Evolutionary conservation across 2,888 invertebrate genomes (phyloP).

Genomic region (Diachrysia chrysitis): DNA sequence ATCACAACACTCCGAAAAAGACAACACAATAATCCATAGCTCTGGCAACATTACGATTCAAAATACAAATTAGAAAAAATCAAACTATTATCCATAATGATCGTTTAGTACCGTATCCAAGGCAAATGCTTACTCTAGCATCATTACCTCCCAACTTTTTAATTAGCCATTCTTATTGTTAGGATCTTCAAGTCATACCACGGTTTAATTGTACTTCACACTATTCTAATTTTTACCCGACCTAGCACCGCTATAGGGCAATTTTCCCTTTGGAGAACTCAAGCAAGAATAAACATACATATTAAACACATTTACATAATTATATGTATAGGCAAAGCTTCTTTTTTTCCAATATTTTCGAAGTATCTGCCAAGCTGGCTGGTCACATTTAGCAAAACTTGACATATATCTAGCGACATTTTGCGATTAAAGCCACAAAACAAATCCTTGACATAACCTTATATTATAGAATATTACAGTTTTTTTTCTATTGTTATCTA

Average conservation of each 20-base stretch:
- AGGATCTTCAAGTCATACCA: too few relatives aligned
- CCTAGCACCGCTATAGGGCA: too few relatives aligned
- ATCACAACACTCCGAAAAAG: background rate
- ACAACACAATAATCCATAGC: background rate
- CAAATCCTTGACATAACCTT: slow-evolving; percentile 28
- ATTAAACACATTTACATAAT: background rate
- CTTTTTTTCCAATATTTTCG: slow-evolving; percentile 6
- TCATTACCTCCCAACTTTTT: too few relatives aligned
- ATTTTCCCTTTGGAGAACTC: background rate
- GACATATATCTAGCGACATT: slow-evolving; percentile 58
- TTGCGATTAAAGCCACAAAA: slow-evolving; percentile 62
- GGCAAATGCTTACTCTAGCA: too few relatives aligned
- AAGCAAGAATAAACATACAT: background rate
- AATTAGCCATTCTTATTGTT: too few relatives aligned
- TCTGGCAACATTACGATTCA: background rate
- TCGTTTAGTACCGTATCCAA: too few relatives aligned
- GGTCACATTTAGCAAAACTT: slow-evolving; percentile 52
- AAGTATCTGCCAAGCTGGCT: slow-evolving; percentile 50
- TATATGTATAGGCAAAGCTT: slow-evolving; percentile 34
- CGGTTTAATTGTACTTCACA: too few relatives aligned
- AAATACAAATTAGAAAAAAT: background rate
- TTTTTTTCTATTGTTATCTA: slow-evolving; percentile 12
- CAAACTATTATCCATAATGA: too few relatives aligned
- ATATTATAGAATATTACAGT: slow-evolving; percentile 16
- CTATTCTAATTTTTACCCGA: too few relatives aligned